phyloP scores from a whole-genome alignment of 35 echinoderm and acorn worm genomes.

The Ophiothrix spiculata region DNA sequence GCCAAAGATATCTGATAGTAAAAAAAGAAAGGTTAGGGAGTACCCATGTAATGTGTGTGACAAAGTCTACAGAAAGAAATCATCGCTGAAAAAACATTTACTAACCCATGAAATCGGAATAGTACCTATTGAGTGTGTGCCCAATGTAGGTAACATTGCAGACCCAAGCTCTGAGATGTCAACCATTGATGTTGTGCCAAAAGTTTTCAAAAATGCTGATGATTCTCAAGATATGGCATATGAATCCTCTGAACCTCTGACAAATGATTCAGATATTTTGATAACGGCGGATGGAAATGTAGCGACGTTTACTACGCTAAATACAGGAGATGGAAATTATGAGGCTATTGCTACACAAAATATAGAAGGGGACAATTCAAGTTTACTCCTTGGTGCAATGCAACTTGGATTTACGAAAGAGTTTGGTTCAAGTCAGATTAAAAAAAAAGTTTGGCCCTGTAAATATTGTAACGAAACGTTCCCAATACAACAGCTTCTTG shows the following conservation, averaged over 20 bases:
- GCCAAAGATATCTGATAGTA: neutral
- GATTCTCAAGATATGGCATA: neutral
- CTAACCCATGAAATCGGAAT: neutral
- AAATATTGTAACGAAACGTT: neutral
- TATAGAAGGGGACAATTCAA: too few relatives aligned
- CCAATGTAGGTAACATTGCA: neutral
- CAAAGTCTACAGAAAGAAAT: neutral
- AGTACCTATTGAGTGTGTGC: neutral
- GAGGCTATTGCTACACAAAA: too few relatives aligned
- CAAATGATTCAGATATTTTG: too few relatives aligned
- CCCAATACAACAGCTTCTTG: neutral
- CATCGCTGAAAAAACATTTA: neutral
- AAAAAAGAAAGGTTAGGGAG: neutral
- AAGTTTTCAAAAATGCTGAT: neutral
- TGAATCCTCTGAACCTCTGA: too few relatives aligned
- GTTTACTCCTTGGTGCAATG: too few relatives aligned
- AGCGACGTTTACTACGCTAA: too few relatives aligned
- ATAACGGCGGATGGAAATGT: too few relatives aligned
- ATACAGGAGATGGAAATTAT: too few relatives aligned
- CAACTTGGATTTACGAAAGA: too few relatives aligned
- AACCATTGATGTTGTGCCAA: neutral
- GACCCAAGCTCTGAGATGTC: too few relatives aligned
- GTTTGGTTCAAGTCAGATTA: too few relatives aligned
- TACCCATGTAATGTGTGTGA: neutral
- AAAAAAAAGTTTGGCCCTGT: too few relatives aligned